A percentile compares a stretch with the other conserved stretches of the same genome.
Evolutionary conservation across 64 coral and sea anemone species (phyloP).

Genomic region (Montipora capricornis): DNA sequence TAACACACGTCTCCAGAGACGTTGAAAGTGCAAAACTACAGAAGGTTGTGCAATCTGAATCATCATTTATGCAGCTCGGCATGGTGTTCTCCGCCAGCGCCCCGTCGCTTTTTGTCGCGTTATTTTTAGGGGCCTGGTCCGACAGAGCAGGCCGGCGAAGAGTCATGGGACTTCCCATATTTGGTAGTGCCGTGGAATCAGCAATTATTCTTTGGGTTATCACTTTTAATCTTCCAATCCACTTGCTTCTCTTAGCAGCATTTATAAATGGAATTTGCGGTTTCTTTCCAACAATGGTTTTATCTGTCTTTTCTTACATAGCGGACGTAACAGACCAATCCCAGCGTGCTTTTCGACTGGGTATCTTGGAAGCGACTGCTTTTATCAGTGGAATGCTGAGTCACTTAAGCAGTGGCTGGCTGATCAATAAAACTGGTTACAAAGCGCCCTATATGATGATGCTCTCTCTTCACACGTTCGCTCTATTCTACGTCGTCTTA

Average conservation of each 20-base stretch:
- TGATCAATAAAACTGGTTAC: constrained; percentile 85
- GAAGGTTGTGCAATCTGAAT: constrained; percentile 88
- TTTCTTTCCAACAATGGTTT: constrained; percentile 93
- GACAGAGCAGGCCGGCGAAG: constrained; percentile 83
- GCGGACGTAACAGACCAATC: constrained; percentile 92
- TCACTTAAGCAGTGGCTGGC: constrained; percentile 93
- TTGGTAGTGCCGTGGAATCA: constrained; percentile 93
- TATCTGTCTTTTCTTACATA: constrained; percentile 95
- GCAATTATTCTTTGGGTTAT: constrained; percentile 84
- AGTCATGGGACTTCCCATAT: constrained; percentile 92
- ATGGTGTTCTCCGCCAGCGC: constrained; percentile 86
- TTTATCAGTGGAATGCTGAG: constrained; percentile 97
- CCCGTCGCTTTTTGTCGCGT: constrained; percentile 89
- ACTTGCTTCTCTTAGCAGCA: constrained; percentile 78
- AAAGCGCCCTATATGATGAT: constrained; percentile 85
- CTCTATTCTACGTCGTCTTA: constrained; percentile 86
- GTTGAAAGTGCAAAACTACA: constrained; percentile 68
- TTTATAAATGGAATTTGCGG: constrained; percentile 92
- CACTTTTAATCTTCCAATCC: constrained; percentile 78
- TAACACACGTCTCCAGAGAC: constrained; percentile 18
- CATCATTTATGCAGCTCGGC: constrained; percentile 88
- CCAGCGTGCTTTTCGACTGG: constrained; percentile 95
- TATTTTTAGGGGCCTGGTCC: constrained; percentile 96
- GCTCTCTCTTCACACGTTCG: constrained; percentile 79
- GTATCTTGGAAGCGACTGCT: constrained; percentile 88